Conservation (phyloP, 2,888 invertebrate genomes). For the Muschampia staudingeri region DNA sequence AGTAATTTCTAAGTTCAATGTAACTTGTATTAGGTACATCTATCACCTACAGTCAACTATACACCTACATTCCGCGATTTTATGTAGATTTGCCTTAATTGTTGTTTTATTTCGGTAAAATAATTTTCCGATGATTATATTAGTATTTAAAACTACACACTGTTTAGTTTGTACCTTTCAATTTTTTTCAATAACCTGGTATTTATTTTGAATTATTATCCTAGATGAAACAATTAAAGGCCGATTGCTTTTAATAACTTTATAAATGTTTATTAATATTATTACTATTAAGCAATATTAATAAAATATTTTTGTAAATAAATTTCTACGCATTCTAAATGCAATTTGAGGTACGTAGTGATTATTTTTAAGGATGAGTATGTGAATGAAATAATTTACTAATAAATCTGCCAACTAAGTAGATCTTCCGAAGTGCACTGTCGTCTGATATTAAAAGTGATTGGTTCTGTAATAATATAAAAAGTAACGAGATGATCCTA, state of each 20-base stretch:
- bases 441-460: constrained; percentile 11
- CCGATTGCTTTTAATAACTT: constrained; percentile 25
- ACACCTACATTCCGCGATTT: not conserved
- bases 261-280: not conserved
- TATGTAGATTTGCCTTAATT: not conserved
- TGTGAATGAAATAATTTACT: constrained; percentile 30
- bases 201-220: not conserved
- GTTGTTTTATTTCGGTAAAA: not conserved
- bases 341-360: constrained; percentile 38
- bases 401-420: constrained; percentile 17
- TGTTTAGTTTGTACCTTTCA: not conserved
- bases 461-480: constrained; percentile 7
- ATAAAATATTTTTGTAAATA: constrained; percentile 53
- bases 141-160: not conserved
- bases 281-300: constrained; percentile 43
- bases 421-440: constrained; percentile 9
- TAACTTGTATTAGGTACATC: no score
- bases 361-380: constrained; percentile 36
- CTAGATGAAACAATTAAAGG: not conserved
- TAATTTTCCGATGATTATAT: no score
- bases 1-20: no score
- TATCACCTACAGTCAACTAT: not conserved
- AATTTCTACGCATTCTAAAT: constrained; percentile 54
- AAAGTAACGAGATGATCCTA: constrained; percentile 21
- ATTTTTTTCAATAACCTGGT: not conserved